Conservation (phyloP, 2,797 vertebrate genomes). For the Selene dorsalis region DNA sequence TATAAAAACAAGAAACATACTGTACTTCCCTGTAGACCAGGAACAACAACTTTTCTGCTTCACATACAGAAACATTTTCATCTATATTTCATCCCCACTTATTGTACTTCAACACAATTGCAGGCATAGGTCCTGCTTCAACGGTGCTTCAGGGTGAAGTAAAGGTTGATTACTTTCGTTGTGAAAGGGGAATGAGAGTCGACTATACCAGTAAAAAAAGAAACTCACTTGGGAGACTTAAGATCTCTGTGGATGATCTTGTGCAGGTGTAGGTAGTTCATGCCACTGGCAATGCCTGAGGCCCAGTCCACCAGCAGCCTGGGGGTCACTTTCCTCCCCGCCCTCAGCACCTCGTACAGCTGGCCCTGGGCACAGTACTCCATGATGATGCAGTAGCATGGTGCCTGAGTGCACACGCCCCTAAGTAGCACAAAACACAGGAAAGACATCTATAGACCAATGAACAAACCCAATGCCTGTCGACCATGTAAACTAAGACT, state of each 20-base stretch:
- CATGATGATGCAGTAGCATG: conserved; percentile 99
- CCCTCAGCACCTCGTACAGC: conserved; percentile 96
- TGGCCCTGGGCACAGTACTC: conserved; percentile 99
- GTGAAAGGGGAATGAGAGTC: too few species aligned
- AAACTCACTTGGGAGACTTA: conserved; percentile 97
- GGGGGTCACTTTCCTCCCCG: conserved; percentile 93
- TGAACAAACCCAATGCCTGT: neutral
- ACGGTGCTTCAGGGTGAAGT: neutral
- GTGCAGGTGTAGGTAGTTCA: conserved; percentile 99
- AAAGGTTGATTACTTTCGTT: neutral
- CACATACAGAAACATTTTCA: neutral
- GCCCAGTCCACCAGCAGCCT: conserved; percentile 97
- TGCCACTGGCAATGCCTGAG: conserved; percentile 96
- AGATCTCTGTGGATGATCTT: conserved; percentile 99
- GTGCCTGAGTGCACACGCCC: conserved; percentile 98
- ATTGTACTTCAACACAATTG: neutral
- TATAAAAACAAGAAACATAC: conserved; percentile 10
- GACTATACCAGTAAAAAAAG: neutral
- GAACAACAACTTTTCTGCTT: neutral
- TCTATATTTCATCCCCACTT: neutral
- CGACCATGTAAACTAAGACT: neutral
- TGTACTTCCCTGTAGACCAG: neutral
- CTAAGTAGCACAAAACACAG: conserved; percentile 72
- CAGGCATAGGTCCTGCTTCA: neutral
- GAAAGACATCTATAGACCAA: neutral